Conservation (phyloP, 2,797 vertebrate genomes). For the Galaxias olidus region DNA sequence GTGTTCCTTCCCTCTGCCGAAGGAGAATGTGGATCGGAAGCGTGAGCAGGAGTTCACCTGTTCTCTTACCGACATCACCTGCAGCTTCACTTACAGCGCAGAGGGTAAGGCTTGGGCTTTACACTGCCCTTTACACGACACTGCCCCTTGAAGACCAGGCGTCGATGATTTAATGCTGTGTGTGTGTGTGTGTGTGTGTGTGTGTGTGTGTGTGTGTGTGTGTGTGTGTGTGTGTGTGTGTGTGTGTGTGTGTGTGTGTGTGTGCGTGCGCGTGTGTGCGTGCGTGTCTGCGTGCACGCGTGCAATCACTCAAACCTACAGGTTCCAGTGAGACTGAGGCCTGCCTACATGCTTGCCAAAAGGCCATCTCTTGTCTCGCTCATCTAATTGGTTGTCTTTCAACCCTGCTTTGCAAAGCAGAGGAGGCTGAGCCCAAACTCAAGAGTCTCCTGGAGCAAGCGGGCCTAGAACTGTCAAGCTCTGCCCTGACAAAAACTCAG, state of each 20-base stretch:
- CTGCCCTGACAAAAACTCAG: background rate
- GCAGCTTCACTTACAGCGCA: slow-evolving; percentile 9
- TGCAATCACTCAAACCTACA: slow-evolving; percentile 14
- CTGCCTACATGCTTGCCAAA: slow-evolving; percentile 19
- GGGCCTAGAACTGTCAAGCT: slow-evolving; percentile 11
- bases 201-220: slow-evolving; percentile 2
- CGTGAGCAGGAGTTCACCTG: slow-evolving; percentile 17
- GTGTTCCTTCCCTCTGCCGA: slow-evolving; percentile 7
- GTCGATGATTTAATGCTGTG: background rate
- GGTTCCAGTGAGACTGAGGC: slow-evolving; percentile 35
- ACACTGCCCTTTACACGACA: too few species aligned
- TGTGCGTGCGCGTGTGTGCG: slow-evolving; percentile 1
- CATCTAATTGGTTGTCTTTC: slow-evolving; percentile 32
- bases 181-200: slow-evolving; percentile 5
- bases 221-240: background rate
- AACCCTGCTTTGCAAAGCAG: background rate
- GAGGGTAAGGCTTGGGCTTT: background rate
- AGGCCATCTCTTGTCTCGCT: slow-evolving; percentile 20
- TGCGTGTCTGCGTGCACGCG: background rate
- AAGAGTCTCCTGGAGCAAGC: slow-evolving; percentile 26
- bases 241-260: slow-evolving; percentile 6
- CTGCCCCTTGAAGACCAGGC: too few species aligned
- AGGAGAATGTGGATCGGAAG: background rate
- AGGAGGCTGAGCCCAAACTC: slow-evolving; percentile 30
- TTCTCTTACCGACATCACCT: slow-evolving; percentile 19